Evolutionary conservation across 2,888 invertebrate genomes (phyloP).

Genomic region (Lacanobia wlatinum): DNA sequence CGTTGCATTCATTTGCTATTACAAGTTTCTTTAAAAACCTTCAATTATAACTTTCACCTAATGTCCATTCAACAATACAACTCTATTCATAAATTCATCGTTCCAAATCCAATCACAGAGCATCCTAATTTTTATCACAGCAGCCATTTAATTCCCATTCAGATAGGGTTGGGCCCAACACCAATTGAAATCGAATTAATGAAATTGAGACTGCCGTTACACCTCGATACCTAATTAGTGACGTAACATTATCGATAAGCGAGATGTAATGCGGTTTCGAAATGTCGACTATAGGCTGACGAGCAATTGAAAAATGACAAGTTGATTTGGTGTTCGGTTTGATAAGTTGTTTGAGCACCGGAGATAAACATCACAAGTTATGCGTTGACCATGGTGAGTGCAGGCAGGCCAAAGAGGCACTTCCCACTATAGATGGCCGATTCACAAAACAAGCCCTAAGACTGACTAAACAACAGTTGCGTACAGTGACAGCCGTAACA

Average conservation of each 20-base stretch:
- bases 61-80: conserved; percentile 10
- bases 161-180: conserved; percentile 29
- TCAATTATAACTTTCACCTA: background rate
- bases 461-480: too few relatives aligned
- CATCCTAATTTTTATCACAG: background rate
- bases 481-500: too few relatives aligned
- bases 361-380: too few relatives aligned
- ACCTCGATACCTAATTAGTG: conserved; percentile 52
- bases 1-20: background rate
- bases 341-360: conserved; percentile 27
- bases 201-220: conserved; percentile 48
- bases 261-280: conserved; percentile 38
- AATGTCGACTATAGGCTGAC: conserved; percentile 35
- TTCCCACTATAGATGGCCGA: too few relatives aligned
- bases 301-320: conserved; percentile 51
- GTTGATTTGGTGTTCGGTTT: conserved; percentile 29
- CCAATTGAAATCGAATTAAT: conserved; percentile 62
- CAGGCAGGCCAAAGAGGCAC: too few relatives aligned
- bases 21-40: background rate
- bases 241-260: conserved; percentile 49
- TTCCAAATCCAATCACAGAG: background rate
- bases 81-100: conserved; percentile 14
- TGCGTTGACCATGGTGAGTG: too few relatives aligned
- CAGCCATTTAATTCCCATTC: conserved; percentile 38
- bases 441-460: too few relatives aligned